These are phyloP conservation scores for Luehdorfia chinensis DNA, from an alignment of 1,140 invertebrate genomes.

Conservation along the genomic window DNA sequence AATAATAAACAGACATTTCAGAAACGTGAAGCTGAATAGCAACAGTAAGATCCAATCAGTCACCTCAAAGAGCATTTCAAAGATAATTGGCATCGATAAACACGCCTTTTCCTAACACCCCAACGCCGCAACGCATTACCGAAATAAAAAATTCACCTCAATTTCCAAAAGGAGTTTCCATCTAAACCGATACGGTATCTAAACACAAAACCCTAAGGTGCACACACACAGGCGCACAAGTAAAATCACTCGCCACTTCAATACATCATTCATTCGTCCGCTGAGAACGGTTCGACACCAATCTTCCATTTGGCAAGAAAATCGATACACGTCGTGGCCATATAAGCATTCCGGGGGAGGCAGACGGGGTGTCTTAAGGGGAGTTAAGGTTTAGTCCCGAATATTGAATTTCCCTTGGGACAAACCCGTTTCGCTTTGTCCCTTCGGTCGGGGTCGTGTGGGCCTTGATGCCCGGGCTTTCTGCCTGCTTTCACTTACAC, in stretches of 20 bases:
- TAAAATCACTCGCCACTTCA: constrained; percentile 67
- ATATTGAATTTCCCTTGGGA: constrained; percentile 77
- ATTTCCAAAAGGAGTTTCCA: constrained; percentile 53
- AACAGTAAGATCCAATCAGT: constrained; percentile 47
- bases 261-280: constrained; percentile 75
- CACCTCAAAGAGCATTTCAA: constrained; percentile 47
- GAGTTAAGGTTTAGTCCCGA: constrained; percentile 77
- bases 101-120: constrained; percentile 22
- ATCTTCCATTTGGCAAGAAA: constrained; percentile 76
- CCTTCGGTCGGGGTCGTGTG: constrained; percentile 69
- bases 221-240: constrained; percentile 36
- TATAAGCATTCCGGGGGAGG: constrained; percentile 74
- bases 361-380: constrained; percentile 71
- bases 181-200: constrained; percentile 49
- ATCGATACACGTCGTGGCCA: constrained; percentile 76
- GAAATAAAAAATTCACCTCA: constrained; percentile 62
- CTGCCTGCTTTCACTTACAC: constrained; percentile 43
- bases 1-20: not conserved
- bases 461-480: constrained; percentile 66
- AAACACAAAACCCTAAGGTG: constrained; percentile 58
- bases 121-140: constrained; percentile 49
- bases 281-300: constrained; percentile 71
- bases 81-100: constrained; percentile 46
- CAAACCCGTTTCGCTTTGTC: constrained; percentile 76
- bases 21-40: not conserved